Conservation (phyloP, 2,797 vertebrate species). For the Tiaroga cobitis region DNA sequence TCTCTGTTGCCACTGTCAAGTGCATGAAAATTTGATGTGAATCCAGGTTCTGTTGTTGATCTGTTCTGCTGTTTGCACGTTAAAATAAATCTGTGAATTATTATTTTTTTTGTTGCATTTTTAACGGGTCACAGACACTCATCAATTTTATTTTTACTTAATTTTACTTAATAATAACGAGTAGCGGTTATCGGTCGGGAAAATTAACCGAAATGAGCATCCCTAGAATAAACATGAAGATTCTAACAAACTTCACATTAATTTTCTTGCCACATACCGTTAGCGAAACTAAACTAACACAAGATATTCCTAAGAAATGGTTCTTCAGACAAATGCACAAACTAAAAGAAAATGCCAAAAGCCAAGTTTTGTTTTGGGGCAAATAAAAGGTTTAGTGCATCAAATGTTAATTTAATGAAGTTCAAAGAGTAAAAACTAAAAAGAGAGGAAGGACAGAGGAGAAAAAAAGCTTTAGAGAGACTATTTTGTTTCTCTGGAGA, state of each 20-base stretch:
- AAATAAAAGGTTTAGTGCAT: neutral
- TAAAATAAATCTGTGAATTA: no score
- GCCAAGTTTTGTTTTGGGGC: neutral
- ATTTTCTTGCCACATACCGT: neutral
- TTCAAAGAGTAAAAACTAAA: slow-evolving; percentile 18
- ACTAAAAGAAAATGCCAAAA: neutral
- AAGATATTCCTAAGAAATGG: neutral
- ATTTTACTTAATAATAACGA: no score
- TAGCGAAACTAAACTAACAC: neutral
- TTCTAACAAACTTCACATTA: neutral
- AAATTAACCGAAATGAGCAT: no score
- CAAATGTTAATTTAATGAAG: neutral
- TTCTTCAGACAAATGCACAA: neutral
- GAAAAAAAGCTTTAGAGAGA: slow-evolving; percentile 10
- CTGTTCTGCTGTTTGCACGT: no score
- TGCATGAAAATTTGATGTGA: no score
- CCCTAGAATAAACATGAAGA: neutral
- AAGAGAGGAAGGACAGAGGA: neutral
- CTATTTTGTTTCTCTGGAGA: slow-evolving; percentile 9
- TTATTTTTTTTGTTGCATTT: no score
- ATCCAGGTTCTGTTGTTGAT: no score
- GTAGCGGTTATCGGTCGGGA: no score
- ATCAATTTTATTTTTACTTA: no score
- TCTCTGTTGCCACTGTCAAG: no score
- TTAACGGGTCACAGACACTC: no score